Conservation (phyloP, 2,888 invertebrate species). For the Gandaritis pyraliata region DNA sequence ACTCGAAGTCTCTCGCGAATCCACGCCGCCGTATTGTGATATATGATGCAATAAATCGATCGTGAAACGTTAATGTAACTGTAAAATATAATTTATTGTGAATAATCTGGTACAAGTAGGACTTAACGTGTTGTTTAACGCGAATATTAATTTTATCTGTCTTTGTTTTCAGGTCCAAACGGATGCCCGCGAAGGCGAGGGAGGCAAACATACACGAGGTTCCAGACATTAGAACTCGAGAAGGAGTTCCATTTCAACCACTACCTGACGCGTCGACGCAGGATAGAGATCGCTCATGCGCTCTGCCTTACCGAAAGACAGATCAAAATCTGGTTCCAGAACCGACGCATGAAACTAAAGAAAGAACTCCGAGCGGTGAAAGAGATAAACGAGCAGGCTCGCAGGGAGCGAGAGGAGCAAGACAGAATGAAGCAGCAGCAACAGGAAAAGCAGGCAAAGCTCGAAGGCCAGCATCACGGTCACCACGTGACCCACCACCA, state of each 20-base stretch:
- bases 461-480: conserved; percentile 89
- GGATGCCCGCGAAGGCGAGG: conserved; percentile 97
- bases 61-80: conserved; percentile 60
- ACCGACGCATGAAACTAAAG: conserved; percentile 98
- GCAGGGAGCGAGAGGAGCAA: conserved; percentile 95
- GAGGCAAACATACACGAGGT: conserved; percentile 98
- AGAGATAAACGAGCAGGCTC: conserved; percentile 97
- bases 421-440: conserved; percentile 96
- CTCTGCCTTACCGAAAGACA: conserved; percentile 98
- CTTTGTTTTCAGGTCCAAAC: conserved; percentile 93
- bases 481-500: conserved; percentile 89
- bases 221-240: conserved; percentile 98
- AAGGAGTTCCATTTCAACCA: conserved; percentile 99
- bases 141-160: conserved; percentile 41
- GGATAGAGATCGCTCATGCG: conserved; percentile 98
- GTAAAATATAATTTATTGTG: conserved; percentile 54
- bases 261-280: conserved; percentile 96
- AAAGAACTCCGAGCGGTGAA: conserved; percentile 97
- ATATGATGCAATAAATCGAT: conserved; percentile 75
- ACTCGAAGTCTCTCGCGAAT: conserved; percentile 69
- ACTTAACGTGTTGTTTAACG: conserved; percentile 40
- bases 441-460: conserved; percentile 93
- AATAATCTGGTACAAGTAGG: conserved; percentile 43
- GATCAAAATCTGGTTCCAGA: conserved; percentile 99
- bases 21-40: conserved; percentile 65